Evolutionary conservation across 2,797 vertebrate genomes (phyloP), one percentile per base, ranked within the genome.

Genomic region (Scomberomorus guttatus): DNA sequence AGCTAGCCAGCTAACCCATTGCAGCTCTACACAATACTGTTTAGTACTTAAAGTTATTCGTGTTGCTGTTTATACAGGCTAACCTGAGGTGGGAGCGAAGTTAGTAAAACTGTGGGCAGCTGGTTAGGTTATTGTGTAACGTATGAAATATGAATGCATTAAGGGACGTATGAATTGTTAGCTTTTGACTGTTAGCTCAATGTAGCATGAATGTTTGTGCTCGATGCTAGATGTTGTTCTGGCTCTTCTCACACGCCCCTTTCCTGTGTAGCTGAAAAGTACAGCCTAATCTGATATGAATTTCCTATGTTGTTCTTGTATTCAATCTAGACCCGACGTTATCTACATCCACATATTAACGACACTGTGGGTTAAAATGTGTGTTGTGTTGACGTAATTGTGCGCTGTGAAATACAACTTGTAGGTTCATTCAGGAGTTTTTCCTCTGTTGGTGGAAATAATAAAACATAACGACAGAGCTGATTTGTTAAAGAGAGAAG

Each of bases 1-100:
- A 81, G 70, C 71, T 75, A 32, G 59, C 48, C 32, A 39, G 65
- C 24, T 84, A 81, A 72, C 72, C 39, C 48, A 8, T 59, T 44
- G 13, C 11, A 29, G 13, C 6, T 48, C 42, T 27, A 18, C 0
- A 32, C 18, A 20, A 20, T 7, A 22, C 1, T 46, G 8, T 37
- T 44, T 3, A 8, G 2, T 3, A 20, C 9, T 22, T 13, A 2
- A 13, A 29, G 1, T 17, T 2, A 0, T 20, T 13, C n/a, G 6
- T 22, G 51, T 42, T 44, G 1, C 7, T 20, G 6, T 37, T 37
- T 0, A 6, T 18, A n/a, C 2, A 3, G 3, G 15, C 0, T 14
- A 7, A 24, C 8, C 6, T 5, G 0, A 12, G 0, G 7, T 25
- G 4, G 3, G 7, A n/a, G 12, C 2, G 0, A 8, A 17, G 3